Percentiles rank a stretch among this genome's conserved stretches.
Conservation (phyloP, 2,888 invertebrate species). For the Diarsia brunnea region DNA sequence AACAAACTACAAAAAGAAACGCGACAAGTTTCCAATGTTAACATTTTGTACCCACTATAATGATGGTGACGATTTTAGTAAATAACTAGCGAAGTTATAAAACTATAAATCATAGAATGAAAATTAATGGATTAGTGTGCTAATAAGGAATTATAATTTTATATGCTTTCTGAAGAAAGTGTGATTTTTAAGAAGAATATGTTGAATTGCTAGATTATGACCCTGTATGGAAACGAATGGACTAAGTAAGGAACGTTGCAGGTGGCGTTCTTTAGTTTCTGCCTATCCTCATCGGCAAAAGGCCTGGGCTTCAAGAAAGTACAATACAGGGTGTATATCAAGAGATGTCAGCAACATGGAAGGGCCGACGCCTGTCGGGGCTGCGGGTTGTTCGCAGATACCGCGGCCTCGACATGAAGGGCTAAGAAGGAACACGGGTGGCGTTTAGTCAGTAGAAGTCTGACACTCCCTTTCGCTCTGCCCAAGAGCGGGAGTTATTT, state of each 20-base stretch:
- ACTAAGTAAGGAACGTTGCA: no score
- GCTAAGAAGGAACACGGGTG: no score
- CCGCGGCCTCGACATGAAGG: no score
- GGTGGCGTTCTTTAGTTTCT: no score
- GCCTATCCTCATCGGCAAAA: background rate
- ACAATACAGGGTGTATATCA: no score
- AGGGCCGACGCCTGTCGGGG: no score
- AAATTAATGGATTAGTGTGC: background rate
- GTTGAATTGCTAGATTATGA: background rate
- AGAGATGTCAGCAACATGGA: no score
- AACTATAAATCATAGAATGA: conserved; percentile 14
- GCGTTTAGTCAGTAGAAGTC: no score
- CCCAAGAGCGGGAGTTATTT: no score
- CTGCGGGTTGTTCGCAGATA: no score
- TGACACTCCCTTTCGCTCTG: no score
- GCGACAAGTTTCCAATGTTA: conserved; percentile 1
- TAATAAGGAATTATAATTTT: conserved; percentile 4
- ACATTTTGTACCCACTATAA: conserved; percentile 35
- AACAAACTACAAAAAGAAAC: background rate
- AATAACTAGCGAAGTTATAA: background rate
- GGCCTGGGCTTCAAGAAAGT: background rate
- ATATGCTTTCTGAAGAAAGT: conserved; percentile 2
- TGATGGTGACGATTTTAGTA: background rate
- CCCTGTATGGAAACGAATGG: background rate
- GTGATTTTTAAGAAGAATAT: background rate